Conservation (phyloP, 35 echinoderm and acorn worm species). For the Apostichopus californicus region DNA sequence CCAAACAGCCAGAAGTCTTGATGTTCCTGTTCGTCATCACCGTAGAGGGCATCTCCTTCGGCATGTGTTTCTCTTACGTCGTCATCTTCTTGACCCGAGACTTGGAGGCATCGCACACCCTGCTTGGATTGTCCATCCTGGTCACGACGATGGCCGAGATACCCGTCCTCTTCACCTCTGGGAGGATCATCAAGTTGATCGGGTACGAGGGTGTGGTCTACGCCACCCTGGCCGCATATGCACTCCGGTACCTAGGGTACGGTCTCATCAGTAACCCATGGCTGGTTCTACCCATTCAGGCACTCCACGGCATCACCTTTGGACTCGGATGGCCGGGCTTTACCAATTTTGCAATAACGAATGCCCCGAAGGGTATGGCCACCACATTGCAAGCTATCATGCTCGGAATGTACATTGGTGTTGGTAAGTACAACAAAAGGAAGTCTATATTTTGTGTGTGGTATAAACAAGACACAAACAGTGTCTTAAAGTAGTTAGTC, state of each 20-base stretch:
- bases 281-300: constrained; percentile 59
- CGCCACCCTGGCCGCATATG: constrained; percentile 53
- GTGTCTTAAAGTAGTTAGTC: too few relatives aligned
- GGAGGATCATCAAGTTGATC: constrained; percentile 60
- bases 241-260: constrained; percentile 57
- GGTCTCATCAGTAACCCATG: constrained; percentile 64
- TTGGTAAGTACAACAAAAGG: constrained; percentile 41
- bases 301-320: constrained; percentile 70
- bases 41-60: constrained; percentile 81
- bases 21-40: constrained; percentile 65
- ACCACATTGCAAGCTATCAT: constrained; percentile 68
- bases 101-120: constrained; percentile 58
- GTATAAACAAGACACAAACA: too few relatives aligned
- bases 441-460: neutral
- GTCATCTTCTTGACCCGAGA: constrained; percentile 76
- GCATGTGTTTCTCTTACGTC: constrained; percentile 76
- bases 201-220: constrained; percentile 60
- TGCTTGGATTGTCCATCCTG: constrained; percentile 84
- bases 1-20: constrained; percentile 68
- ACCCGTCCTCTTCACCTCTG: constrained; percentile 80
- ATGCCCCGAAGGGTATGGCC: constrained; percentile 71
- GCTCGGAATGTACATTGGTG: constrained; percentile 56
- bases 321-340: constrained; percentile 63
- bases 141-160: constrained; percentile 74
- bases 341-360: constrained; percentile 61